Base-by-base conservation (phyloP, 2,113 vertebrate genomes). In the Antennarius striatus region DNA sequence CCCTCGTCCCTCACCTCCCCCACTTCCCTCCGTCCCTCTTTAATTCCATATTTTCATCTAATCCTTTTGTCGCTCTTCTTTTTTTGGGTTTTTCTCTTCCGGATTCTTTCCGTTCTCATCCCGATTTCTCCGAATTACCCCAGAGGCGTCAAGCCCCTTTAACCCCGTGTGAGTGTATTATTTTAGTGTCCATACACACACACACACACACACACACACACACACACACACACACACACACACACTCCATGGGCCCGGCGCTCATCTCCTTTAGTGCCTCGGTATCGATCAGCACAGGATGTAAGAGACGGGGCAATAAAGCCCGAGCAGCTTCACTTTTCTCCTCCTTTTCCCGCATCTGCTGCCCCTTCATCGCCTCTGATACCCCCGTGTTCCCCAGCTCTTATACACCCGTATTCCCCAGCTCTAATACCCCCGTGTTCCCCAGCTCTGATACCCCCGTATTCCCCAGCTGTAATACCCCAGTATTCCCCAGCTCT, bases 221-320 rank as follows among this genome's bases (percentile, higher is more conserved):
- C 22, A 69, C 28, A 43, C 43, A 56, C 15, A 53, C 28, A 29
- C 55, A 22, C 56, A 51, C 51, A 32, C 58, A 63, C 45, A 60
- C 54, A 15, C 55, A 22, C 22, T 22, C 22, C 22, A 2, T 53
- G 5, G 45, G 51, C 63, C 46, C 48, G 66, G 68, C 58, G 85
- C 73, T 93, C 47, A 91, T 90, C 78, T 68, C 64, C 84, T 93
- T 91, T 91, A 89, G 88, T 90, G 90, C 77, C 87, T 83, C 56
- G 4, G 36, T 93, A 89, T 89, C 88, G 92, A 88, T 93, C 90
- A 87, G 43, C 29, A 78, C 68, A 90, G 88, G 87, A 88, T 90
- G 76, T 80, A 84, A 74, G 66, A 87, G 90, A 90, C 87, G 63
- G 70, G 13, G 88, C 87, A 91, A 86, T 91, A 91, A 91, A 91